phyloP scores from a whole-genome alignment of 2,113 vertebrate species.

The Dascyllus trimaculatus region DNA sequence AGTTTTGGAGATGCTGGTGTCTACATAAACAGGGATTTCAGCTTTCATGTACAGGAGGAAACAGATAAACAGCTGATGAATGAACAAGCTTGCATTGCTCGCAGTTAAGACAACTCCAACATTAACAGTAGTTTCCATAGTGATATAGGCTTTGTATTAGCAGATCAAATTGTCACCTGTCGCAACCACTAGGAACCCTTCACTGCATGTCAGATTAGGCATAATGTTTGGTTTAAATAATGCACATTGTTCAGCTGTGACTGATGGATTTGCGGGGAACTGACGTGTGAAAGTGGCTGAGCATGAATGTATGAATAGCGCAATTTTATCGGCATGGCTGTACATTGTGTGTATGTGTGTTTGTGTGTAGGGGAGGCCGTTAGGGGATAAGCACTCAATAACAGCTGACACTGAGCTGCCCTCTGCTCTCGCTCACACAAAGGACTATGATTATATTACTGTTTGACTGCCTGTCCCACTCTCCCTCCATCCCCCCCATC shows the following conservation, averaged over 20 bases:
- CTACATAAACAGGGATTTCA: slow-evolving; percentile 5
- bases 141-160: slow-evolving; percentile 55
- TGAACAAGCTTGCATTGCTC: slow-evolving; percentile 34
- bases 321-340: slow-evolving; percentile 63
- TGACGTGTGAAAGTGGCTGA: slow-evolving; percentile 66
- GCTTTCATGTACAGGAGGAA: slow-evolving; percentile 3
- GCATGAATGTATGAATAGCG: slow-evolving; percentile 58
- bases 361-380: slow-evolving; percentile 66
- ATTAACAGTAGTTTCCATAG: slow-evolving; percentile 59
- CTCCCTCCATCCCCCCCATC: slow-evolving; percentile 51
- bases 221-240: slow-evolving; percentile 66
- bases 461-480: slow-evolving; percentile 81
- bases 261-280: slow-evolving; percentile 62
- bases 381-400: slow-evolving; percentile 86
- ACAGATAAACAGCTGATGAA: slow-evolving; percentile 36
- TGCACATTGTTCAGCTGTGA: slow-evolving; percentile 64
- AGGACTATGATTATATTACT: slow-evolving; percentile 88
- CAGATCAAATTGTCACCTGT: slow-evolving; percentile 57
- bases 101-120: slow-evolving; percentile 48
- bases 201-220: slow-evolving; percentile 54
- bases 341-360: slow-evolving; percentile 65
- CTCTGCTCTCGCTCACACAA: slow-evolving; percentile 85
- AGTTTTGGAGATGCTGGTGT: neutral
- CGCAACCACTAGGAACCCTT: slow-evolving; percentile 26
- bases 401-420: slow-evolving; percentile 86